These are phyloP conservation scores for Strigamia crassipes DNA, from an alignment of 2,888 invertebrate genomes.

Conservation along the genomic window DNA sequence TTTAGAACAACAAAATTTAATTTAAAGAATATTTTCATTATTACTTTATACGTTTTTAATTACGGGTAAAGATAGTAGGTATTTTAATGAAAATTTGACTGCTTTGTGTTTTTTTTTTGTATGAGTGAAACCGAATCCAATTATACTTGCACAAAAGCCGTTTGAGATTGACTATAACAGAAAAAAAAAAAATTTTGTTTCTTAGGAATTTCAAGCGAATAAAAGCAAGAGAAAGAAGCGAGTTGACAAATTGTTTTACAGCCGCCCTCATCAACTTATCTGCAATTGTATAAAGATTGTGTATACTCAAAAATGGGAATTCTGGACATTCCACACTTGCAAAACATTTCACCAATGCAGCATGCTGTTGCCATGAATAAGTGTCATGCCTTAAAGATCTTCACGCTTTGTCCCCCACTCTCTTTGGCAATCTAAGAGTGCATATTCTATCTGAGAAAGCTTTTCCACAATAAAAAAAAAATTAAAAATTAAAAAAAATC, in stretches of 20 bases:
- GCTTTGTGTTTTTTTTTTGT: background rate
- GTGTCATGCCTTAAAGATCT: background rate
- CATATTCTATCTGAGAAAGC: background rate
- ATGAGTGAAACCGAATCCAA: background rate
- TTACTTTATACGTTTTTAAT: too few species aligned
- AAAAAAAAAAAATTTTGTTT: background rate
- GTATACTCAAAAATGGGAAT: constrained; percentile 9
- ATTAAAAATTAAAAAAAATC: background rate
- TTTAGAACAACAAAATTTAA: background rate
- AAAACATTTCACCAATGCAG: constrained; percentile 12
- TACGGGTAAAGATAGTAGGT: background rate
- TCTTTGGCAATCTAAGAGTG: background rate
- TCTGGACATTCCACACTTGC: constrained; percentile 26
- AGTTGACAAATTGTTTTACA: constrained; percentile 30
- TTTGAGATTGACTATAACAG: background rate
- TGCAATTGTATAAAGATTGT: constrained; percentile 17
- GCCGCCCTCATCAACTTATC: constrained; percentile 22
- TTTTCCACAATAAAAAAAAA: background rate
- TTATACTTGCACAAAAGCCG: background rate
- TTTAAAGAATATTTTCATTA: too few species aligned
- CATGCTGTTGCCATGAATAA: constrained; percentile 23
- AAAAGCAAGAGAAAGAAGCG: background rate
- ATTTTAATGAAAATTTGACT: background rate
- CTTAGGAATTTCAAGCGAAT: background rate
- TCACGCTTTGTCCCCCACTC: background rate